Conservation (phyloP, 2,888 invertebrate genomes). For the Clostera curtula region DNA sequence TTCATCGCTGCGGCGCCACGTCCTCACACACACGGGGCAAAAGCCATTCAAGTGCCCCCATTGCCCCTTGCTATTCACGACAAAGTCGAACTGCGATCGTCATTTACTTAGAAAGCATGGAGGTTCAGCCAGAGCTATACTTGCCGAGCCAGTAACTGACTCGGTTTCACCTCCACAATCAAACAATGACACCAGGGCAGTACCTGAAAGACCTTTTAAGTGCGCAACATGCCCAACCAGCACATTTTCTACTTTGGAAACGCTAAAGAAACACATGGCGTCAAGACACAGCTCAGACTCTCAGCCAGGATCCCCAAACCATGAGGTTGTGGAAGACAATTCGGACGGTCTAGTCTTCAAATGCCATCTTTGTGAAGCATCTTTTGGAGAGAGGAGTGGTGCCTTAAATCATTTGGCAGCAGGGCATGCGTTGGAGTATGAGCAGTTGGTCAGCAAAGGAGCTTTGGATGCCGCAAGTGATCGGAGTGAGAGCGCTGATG, state of each 20-base stretch:
- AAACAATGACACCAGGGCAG: constrained; percentile 72
- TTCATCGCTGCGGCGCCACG: constrained; percentile 94
- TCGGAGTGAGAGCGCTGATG: constrained; percentile 78
- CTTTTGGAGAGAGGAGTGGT: constrained; percentile 85
- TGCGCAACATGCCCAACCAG: constrained; percentile 88
- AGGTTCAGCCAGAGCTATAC: constrained; percentile 60
- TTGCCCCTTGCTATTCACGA: constrained; percentile 95
- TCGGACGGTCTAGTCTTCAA: constrained; percentile 84
- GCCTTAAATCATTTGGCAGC: constrained; percentile 88
- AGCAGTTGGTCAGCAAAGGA: constrained; percentile 87
- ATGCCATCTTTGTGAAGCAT: constrained; percentile 93
- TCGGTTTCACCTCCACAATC: constrained; percentile 40
- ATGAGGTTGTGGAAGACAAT: constrained; percentile 41
- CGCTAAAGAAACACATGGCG: constrained; percentile 85
- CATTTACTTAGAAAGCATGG: constrained; percentile 91
- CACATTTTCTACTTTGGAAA: constrained; percentile 86
- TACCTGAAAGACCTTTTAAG: constrained; percentile 85
- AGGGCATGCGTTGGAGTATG: constrained; percentile 85
- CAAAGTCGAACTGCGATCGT: constrained; percentile 97
- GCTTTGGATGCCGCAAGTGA: constrained; percentile 76
- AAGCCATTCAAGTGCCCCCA: constrained; percentile 97
- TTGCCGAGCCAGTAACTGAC: constrained; percentile 54
- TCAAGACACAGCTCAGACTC: constrained; percentile 78
- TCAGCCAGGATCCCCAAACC: constrained; percentile 53
- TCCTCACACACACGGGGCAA: constrained; percentile 95